Evolutionary conservation across 2,888 invertebrate genomes (phyloP).

Genomic region (Nomada fucata): DNA sequence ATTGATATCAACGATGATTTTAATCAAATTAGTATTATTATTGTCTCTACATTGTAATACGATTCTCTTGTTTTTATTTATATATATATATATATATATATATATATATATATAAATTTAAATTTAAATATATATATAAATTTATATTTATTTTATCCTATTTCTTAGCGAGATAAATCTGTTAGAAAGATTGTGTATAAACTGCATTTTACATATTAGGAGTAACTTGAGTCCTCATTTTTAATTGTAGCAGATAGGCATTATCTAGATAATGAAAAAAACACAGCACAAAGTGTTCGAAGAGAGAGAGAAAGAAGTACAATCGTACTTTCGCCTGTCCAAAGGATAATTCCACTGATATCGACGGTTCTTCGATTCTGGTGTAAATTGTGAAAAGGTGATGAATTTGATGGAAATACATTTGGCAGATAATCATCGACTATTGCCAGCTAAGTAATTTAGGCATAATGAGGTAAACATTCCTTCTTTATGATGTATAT

Average conservation of each 20-base stretch:
- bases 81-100: neutral
- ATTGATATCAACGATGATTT: constrained; percentile 28
- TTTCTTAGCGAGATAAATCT: constrained; percentile 65
- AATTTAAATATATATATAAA: neutral
- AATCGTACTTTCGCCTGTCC: constrained; percentile 61
- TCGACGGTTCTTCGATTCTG: constrained; percentile 63
- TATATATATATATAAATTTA: too few species aligned
- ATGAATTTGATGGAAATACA: constrained; percentile 70
- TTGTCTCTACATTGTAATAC: constrained; percentile 24
- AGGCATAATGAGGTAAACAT: constrained; percentile 75
- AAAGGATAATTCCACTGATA: constrained; percentile 57
- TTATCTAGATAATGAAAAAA: constrained; percentile 77
- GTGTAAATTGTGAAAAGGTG: constrained; percentile 69
- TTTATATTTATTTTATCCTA: constrained; percentile 19
- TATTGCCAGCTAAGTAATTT: constrained; percentile 76
- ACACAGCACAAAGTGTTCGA: constrained; percentile 72
- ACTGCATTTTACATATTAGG: constrained; percentile 66
- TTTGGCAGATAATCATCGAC: constrained; percentile 73
- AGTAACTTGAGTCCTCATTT: constrained; percentile 78
- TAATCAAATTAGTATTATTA: constrained; percentile 21
- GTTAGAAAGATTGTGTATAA: constrained; percentile 73
- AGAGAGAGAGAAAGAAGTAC: constrained; percentile 64
- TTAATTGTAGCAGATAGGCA: constrained; percentile 74
- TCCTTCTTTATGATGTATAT: constrained; percentile 57
- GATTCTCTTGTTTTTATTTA: constrained; percentile 18